Evolutionary conservation across 2,888 invertebrate species (phyloP).

Genomic region (Pyrochroa serraticornis): DNA sequence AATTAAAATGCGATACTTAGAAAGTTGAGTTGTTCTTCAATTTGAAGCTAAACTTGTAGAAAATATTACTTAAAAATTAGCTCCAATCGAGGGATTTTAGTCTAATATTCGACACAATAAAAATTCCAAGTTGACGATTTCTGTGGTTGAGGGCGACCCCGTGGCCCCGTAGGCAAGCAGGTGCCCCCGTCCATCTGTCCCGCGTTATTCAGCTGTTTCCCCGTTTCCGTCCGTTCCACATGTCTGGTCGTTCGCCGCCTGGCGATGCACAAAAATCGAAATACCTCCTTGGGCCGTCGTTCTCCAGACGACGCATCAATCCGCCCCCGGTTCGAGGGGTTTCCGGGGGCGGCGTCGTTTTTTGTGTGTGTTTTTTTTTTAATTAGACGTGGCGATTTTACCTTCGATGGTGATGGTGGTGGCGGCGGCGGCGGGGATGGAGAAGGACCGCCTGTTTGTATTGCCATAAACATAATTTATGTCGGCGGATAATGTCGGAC

Average conservation of each 20-base stretch:
- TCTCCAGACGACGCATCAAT: too few species aligned
- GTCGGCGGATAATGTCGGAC: conserved; percentile 39
- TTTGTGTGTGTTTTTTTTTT: conserved; percentile 6
- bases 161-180: conserved; percentile 28
- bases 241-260: conserved; percentile 12
- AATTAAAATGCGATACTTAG: too few species aligned
- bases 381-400: conserved; percentile 34
- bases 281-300: too few species aligned
- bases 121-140: too few species aligned
- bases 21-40: too few species aligned
- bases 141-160: background rate
- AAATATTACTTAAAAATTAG: too few species aligned
- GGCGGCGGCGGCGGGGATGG: conserved; percentile 1
- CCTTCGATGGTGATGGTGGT: conserved; percentile 26
- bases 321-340: too few species aligned
- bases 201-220: conserved; percentile 43
- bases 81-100: too few species aligned
- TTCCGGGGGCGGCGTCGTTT: too few species aligned
- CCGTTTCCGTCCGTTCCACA: conserved; percentile 38
- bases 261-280: background rate
- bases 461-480: conserved; percentile 43
- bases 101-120: too few species aligned
- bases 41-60: too few species aligned
- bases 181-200: conserved; percentile 42
- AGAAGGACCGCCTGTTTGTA: conserved; percentile 35